phyloP scores from a whole-genome alignment of 2,113 vertebrate species.

The Syngnathus typhle region DNA sequence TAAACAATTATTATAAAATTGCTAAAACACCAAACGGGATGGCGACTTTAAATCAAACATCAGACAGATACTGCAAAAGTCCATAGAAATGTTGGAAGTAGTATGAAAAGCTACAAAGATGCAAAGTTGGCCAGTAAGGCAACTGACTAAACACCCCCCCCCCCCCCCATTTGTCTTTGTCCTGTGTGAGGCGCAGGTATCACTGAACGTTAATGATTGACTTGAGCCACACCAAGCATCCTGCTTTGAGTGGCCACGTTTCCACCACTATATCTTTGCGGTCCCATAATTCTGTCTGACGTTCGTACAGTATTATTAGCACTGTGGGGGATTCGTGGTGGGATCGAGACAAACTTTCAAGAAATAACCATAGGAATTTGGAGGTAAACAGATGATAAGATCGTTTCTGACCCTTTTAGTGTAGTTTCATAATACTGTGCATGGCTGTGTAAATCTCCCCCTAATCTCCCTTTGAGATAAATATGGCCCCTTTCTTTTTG shows the following conservation, averaged over 20 bases:
- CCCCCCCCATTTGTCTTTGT: constrained; percentile 64
- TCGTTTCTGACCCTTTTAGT: constrained; percentile 51
- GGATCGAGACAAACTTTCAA: constrained; percentile 50
- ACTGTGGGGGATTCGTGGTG: constrained; percentile 28
- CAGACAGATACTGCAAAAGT: constrained; percentile 13
- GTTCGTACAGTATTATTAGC: constrained; percentile 61
- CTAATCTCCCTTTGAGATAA: constrained; percentile 62
- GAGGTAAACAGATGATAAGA: constrained; percentile 63
- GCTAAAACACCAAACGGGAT: not conserved
- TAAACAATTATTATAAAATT: not conserved
- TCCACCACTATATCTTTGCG: constrained; percentile 61
- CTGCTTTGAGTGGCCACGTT: constrained; percentile 54
- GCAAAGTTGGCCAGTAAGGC: constrained; percentile 44
- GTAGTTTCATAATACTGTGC: constrained; percentile 52
- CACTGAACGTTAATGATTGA: constrained; percentile 69
- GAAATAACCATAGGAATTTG: constrained; percentile 55
- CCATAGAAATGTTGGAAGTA: constrained; percentile 4
- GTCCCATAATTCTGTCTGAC: constrained; percentile 35
- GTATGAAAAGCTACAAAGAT: constrained; percentile 38
- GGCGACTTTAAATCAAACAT: not conserved
- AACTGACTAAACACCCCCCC: constrained; percentile 32
- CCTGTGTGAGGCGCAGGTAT: constrained; percentile 50
- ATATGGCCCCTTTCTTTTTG: constrained; percentile 48
- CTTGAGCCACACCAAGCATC: constrained; percentile 47
- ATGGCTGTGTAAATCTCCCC: constrained; percentile 39